Percentiles rank a stretch among this genome's conserved stretches.
Conservation (phyloP, 2,888 invertebrate genomes). For the Bhutanitis thaidina region DNA sequence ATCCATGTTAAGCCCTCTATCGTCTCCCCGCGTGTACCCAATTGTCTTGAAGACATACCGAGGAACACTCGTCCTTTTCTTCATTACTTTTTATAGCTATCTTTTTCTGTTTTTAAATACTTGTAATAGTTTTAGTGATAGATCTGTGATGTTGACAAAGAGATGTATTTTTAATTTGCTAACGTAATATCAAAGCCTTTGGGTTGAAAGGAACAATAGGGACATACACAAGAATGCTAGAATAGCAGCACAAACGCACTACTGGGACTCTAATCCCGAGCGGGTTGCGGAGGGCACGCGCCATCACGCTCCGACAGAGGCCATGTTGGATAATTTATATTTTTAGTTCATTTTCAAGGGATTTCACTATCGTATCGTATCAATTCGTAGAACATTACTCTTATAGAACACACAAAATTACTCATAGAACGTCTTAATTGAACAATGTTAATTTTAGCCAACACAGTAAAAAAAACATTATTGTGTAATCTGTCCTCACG, state of each 20-base stretch:
- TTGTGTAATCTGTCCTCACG: no score
- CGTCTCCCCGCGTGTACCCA: conserved; percentile 54
- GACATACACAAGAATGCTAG: conserved; percentile 46
- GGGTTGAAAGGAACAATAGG: conserved; percentile 45
- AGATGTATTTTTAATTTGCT: conserved; percentile 5
- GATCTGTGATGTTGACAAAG: neutral
- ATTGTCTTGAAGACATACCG: conserved; percentile 57
- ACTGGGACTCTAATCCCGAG: conserved; percentile 60
- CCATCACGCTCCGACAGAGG: conserved; percentile 38
- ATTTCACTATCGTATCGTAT: neutral
- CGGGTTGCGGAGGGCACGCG: conserved; percentile 57
- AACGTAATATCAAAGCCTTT: conserved; percentile 45
- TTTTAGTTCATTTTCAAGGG: conserved; percentile 48
- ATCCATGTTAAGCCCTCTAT: conserved; percentile 58
- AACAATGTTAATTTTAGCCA: no score
- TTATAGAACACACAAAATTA: no score
- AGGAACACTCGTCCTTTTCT: conserved; percentile 28
- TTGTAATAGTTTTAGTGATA: conserved; percentile 5
- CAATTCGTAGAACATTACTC: neutral
- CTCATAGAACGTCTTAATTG: no score
- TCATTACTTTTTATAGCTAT: conserved; percentile 22
- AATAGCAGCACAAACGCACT: conserved; percentile 60
- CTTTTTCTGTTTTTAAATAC: conserved; percentile 19
- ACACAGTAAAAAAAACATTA: no score
- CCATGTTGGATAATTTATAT: conserved; percentile 56